Base-by-base conservation (phyloP, 2,797 vertebrate genomes). In the Heteromormyrus szaboi region DNA sequence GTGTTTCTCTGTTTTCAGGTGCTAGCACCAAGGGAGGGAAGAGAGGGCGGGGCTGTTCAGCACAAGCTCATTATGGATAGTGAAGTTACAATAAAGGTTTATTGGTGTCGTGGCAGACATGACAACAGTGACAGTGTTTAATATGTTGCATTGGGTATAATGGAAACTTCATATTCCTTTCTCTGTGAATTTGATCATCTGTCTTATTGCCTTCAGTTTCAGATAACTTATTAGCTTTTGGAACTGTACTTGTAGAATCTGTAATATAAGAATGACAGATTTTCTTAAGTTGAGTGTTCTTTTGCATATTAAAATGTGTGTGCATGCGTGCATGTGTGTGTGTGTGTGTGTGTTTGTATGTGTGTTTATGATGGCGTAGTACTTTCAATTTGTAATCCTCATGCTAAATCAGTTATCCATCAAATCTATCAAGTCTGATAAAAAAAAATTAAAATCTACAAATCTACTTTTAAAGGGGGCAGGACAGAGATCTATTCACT, bases 1-100 rank as follows among this genome's bases (percentile, higher is more conserved):
- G 96, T 96, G 95, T 96, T 96, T 97, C 88, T 96, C 94, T 95
- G 95, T 96, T 96, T 96, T 95, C 95, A 96, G 96, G 95, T 96
- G 96, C 94, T 94, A 94, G 95, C 79, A 76, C 88, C 88, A 51
- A 84, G 87, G 87, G 89, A 81, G 12, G 37, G 41, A 68, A 25
- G 51, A 17, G 50, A 72, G 25, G 33, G 48, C 2, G 22, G 88
- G 91, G 93, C 8, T 81, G 83, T 59, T 95, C 92, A 94, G 94
- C 95, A 96, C 95, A 96, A 96, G 95, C 96, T 97, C 96, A 96
- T 97, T 97, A 96, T 95, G 95, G 95, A 87, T 92, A 94, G 92
- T 94, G 94, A 94, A 96, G 95, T 96, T 96, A 96, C 96, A 95
- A 95, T 96, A 95, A 94, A 95, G 96, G 94, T 95, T 96, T 96